Evolutionary conservation across 2,797 vertebrate genomes (phyloP).

Genomic region (Paguma larvata): DNA sequence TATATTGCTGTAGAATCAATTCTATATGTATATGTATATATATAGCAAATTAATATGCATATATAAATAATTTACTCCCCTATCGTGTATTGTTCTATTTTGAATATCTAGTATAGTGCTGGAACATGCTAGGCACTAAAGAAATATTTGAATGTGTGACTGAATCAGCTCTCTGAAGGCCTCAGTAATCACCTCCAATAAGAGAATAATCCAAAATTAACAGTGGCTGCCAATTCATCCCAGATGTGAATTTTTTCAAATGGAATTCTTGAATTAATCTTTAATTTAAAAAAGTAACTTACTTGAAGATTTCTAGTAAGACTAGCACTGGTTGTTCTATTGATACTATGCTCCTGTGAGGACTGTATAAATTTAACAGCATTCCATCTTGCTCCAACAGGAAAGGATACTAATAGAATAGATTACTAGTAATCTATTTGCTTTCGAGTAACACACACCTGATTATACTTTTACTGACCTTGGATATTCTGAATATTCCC

Average conservation of each 20-base stretch:
- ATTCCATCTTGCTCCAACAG: neutral
- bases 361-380: neutral
- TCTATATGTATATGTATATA: neutral
- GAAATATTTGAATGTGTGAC: slow-evolving; percentile 1
- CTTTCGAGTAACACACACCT: neutral
- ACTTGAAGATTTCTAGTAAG: neutral
- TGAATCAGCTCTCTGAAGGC: neutral
- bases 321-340: neutral
- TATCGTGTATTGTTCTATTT: neutral
- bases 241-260: neutral
- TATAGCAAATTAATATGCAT: neutral
- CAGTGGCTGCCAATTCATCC: neutral
- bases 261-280: slow-evolving; percentile 11
- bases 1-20: neutral
- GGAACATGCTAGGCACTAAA: neutral
- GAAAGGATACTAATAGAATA: neutral
- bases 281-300: neutral
- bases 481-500: slow-evolving; percentile 91
- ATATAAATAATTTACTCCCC: neutral
- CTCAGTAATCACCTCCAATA: neutral
- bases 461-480: slow-evolving; percentile 85
- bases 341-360: neutral
- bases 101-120: neutral
- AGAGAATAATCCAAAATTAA: slow-evolving; percentile 6
- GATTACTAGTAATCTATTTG: slow-evolving; percentile 1